Evolutionary conservation across 2,113 vertebrate species (phyloP).

Genomic region (Trichomycterus rosablanca): DNA sequence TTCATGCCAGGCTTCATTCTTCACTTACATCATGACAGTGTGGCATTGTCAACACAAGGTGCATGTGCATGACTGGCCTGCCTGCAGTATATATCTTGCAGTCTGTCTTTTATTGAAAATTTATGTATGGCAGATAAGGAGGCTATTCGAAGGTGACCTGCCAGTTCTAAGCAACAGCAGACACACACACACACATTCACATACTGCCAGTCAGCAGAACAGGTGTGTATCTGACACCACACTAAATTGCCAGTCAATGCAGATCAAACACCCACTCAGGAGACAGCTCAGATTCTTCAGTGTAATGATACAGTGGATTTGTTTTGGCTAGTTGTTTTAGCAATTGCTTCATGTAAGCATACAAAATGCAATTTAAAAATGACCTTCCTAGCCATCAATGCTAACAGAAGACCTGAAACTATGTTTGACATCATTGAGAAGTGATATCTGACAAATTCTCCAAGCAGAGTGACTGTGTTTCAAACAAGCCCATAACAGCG

Average conservation of each 20-base stretch:
- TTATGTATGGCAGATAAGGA: too few relatives aligned
- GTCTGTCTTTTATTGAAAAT: too few relatives aligned
- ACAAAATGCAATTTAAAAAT: constrained; percentile 32
- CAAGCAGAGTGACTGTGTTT: too few relatives aligned
- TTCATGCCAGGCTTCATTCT: too few relatives aligned
- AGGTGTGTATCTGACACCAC: constrained; percentile 42
- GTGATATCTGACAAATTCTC: constrained; percentile 38
- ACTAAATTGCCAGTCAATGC: constrained; percentile 37
- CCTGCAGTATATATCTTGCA: too few relatives aligned
- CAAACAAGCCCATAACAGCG: too few relatives aligned
- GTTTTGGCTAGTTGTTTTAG: constrained; percentile 27
- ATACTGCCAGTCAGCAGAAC: constrained; percentile 44
- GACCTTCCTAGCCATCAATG: constrained; percentile 6
- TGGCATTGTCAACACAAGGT: too few relatives aligned
- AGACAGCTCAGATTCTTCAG: constrained; percentile 26
- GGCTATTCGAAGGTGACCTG: too few relatives aligned
- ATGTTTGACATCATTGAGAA: neutral
- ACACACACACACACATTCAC: constrained; percentile 25
- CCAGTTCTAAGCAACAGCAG: too few relatives aligned
- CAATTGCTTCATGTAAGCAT: constrained; percentile 30
- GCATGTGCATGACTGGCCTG: too few relatives aligned
- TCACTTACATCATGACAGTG: too few relatives aligned
- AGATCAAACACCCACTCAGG: constrained; percentile 41
- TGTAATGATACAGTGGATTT: constrained; percentile 35
- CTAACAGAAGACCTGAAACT: neutral